Evolutionary conservation across 2,113 vertebrate genomes (phyloP), one percentile per base, ranked within the genome.

Genomic region (Hiodon tergisus): DNA sequence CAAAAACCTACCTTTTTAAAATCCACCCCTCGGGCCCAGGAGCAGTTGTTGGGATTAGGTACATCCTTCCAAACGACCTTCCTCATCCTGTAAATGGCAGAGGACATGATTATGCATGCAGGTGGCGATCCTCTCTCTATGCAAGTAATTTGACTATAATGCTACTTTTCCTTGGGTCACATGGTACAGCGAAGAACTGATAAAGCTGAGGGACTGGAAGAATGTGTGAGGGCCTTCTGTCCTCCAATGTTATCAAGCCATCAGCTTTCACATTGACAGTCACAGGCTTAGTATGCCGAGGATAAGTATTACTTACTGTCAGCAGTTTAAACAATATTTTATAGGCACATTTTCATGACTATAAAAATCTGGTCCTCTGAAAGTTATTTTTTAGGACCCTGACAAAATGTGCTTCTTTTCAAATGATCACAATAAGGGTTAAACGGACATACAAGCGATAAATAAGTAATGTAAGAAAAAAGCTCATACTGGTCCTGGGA

Each of bases 11-110:
- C 97, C 95, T 94, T 95, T 83, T 93, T 91, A 71, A 97, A 94
- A 83, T 98, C 93, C n/a, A 95, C 84, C 85, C 90, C 95, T 88
- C 94, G 94, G 1, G 96, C 97, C 97, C 97, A 99, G 11, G 97
- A 98, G 78, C 96, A 98, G 16, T 96, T 94, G 83, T 92, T 95
- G 31, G 97, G 97, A 78, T 99, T 96, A 67, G 97, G 97, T 69
- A 99, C 91, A 52, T 98, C 93, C 78, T 95, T 94, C 96, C 95
- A 99, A 77, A 98, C 86, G 63, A 96, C 80, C 47, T 87, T 95
- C 87, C 93, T 98, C 92, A 99, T 91, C 82, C 97, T 99, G 85
- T 14, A 88, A 91, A 80, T 47, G 2, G 73, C 14, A 48, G 47
- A 17, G 46, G 8, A 11, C 11, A 58, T 75, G 46, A 61, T 47